Percentiles rank a stretch among this genome's conserved stretches.
These are phyloP conservation scores for Punctoribates punctum DNA, from an alignment of 2,888 invertebrate genomes.

Conservation along the genomic window DNA sequence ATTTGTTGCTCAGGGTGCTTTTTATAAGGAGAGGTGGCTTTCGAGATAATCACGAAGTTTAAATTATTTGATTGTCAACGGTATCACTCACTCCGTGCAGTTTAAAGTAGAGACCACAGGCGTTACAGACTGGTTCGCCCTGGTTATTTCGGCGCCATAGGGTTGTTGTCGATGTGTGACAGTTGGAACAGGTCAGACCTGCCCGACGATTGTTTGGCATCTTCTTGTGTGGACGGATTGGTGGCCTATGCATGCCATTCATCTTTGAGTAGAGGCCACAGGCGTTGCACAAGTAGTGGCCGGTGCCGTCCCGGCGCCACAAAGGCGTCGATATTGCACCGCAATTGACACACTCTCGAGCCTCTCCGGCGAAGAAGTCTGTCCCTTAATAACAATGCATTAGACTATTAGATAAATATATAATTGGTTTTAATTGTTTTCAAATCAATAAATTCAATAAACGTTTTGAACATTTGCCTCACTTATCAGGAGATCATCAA, in stretches of 20 bases:
- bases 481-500: neutral
- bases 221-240: conserved; percentile 44
- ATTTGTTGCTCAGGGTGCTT: too few species aligned
- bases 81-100: conserved; percentile 65
- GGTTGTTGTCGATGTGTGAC: conserved; percentile 83
- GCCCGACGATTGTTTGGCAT: conserved; percentile 57
- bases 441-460: neutral
- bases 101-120: conserved; percentile 95
- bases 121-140: conserved; percentile 97
- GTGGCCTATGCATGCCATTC: conserved; percentile 94
- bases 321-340: conserved; percentile 47
- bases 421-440: neutral
- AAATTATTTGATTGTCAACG: neutral
- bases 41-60: neutral
- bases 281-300: conserved; percentile 96
- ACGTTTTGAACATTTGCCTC: neutral
- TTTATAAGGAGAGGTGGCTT: neutral
- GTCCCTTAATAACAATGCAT: neutral
- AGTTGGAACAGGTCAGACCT: conserved; percentile 87
- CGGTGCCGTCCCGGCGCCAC: conserved; percentile 63
- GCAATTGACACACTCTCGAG: conserved; percentile 49
- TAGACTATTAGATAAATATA: neutral
- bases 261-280: conserved; percentile 98
- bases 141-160: conserved; percentile 89
- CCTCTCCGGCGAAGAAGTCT: conserved; percentile 57